A percentile compares a stretch with the other conserved stretches of the same genome.
Conservation (phyloP, 2,888 invertebrate genomes). For the Lasioglossum calceatum region DNA sequence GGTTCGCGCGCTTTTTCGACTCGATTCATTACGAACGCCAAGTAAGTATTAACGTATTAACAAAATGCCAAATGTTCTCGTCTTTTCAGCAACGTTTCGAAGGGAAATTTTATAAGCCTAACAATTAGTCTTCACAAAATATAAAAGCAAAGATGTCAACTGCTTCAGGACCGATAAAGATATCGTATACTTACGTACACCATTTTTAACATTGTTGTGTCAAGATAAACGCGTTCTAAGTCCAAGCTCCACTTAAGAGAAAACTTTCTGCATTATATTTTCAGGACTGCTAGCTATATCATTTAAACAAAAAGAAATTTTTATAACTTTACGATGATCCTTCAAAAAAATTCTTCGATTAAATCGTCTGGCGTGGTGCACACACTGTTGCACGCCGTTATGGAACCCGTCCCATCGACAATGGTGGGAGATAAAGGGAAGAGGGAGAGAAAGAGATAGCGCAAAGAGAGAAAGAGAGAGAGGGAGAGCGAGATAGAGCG, state of each 20-base stretch:
- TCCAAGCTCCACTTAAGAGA: not conserved
- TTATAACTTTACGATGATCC: not conserved
- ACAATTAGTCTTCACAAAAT: not conserved
- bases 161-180: not conserved
- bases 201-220: not conserved
- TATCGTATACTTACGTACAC: not conserved
- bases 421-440: not conserved
- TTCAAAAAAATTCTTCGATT: not conserved
- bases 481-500: not conserved
- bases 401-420: slow-evolving; percentile 1
- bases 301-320: not conserved
- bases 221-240: not conserved
- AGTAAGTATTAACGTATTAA: not conserved
- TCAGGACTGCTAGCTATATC: not conserved
- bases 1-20: not conserved
- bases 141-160: not conserved
- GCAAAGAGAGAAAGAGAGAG: not conserved
- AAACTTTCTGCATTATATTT: not conserved
- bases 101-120: not conserved
- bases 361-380: not conserved
- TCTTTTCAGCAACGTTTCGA: not conserved
- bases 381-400: not conserved
- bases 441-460: slow-evolving; percentile 5
- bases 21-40: not conserved
- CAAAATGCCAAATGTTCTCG: not conserved